Base-by-base conservation (phyloP, 2,797 vertebrate genomes). In the Pangasius larnaudii region DNA sequence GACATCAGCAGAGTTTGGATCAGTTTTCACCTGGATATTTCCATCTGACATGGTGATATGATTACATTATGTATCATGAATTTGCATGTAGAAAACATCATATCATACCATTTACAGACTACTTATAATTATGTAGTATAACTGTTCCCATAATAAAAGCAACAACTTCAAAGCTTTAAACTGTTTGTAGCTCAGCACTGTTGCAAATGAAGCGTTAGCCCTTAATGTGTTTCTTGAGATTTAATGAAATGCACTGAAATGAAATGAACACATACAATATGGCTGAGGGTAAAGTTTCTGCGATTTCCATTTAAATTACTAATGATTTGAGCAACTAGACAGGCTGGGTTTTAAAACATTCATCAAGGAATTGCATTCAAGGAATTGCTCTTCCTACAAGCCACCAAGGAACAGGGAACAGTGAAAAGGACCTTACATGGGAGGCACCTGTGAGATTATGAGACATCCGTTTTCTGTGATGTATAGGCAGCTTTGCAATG, bases 271-370 rank as follows among this genome's bases (percentile, higher is more conserved):
- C 36, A 61, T 61, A 80, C 56, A 59, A 59, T 59, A 59, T 39
- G 56, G 53, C 78, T 80, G 33, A 80, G 10, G 53, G 78, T 59
- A 59, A 39, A 59, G 53, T 58, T 18, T 33, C 51, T 36, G 33
- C 14, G 56, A 36, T 79, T 56, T 79, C 51, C n/a, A 56, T 16
- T 56, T 79, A 56, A 79, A 79, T 56, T 56, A 79, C n/a, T 78
- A 51, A 77, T 77, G 27, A 77, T 49, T 49, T 46, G 19, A 49
- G 69, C 69, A 72, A 46, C 22, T 42, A 74, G 39, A 74, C 5
- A n/a, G 46, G 46, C 27, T 78, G 49, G 14, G 6, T 53, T 78
- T 19, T 53, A 30, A 30, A 51, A 33, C 5, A 78, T 4, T 53
- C 5, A 75, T 51, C 4, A 42, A 77, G n/a, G 49, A 77, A 51